Evolutionary conservation across 2,113 vertebrate genomes (phyloP).

Genomic region (Falcunculus frontatus): DNA sequence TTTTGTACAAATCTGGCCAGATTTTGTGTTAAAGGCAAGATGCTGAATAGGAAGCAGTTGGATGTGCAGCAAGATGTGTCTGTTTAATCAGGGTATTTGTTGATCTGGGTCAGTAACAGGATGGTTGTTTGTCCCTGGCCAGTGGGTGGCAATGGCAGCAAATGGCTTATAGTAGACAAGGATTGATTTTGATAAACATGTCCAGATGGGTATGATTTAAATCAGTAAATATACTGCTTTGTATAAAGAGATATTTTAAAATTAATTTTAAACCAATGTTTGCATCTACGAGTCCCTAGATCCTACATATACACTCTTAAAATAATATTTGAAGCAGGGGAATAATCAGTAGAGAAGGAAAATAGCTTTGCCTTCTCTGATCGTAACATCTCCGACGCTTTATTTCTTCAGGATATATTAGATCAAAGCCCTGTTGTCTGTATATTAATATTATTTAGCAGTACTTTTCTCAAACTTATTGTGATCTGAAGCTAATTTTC

Average conservation of each 20-base stretch:
- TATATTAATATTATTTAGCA: background rate
- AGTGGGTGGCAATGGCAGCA: slow-evolving; percentile 63
- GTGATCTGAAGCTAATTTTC: background rate
- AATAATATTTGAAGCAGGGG: background rate
- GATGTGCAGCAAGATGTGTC: slow-evolving; percentile 3
- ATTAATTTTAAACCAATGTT: slow-evolving; percentile 23
- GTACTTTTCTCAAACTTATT: background rate
- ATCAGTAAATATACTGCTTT: slow-evolving; percentile 40
- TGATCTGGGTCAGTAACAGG: slow-evolving; percentile 61
- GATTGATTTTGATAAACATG: slow-evolving; percentile 59
- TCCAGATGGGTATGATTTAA: slow-evolving; percentile 64
- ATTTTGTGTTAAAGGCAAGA: slow-evolving; percentile 23
- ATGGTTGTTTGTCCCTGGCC: slow-evolving; percentile 37
- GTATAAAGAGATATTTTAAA: background rate
- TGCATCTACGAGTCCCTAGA: background rate
- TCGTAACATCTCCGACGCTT: background rate
- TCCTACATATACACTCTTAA: background rate
- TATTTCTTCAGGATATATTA: background rate
- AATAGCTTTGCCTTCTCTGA: background rate
- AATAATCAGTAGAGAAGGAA: background rate
- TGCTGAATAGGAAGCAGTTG: background rate
- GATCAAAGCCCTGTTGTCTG: background rate
- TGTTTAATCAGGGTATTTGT: slow-evolving; percentile 59
- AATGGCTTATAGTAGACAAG: slow-evolving; percentile 45
- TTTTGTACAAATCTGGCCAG: background rate